Evolutionary conservation across 2,888 invertebrate genomes (phyloP).

Genomic region (Lymantria monacha): DNA sequence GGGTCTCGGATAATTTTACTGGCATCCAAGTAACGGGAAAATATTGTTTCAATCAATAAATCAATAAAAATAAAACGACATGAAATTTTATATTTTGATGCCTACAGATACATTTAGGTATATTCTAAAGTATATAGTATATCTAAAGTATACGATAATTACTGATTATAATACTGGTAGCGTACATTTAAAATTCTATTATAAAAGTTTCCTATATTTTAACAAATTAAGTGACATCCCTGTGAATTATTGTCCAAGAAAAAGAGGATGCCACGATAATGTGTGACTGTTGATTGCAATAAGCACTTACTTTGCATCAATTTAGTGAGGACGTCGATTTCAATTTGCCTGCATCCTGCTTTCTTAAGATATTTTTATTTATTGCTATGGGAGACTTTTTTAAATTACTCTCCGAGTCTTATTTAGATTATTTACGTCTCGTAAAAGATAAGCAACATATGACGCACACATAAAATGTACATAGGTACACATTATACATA

Average conservation of each 20-base stretch:
- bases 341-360: constrained; percentile 78
- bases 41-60: no score
- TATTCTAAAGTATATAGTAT: no score
- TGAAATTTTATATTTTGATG: no score
- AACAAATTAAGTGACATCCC: constrained; percentile 36
- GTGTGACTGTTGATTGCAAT: constrained; percentile 71
- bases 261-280: constrained; percentile 67
- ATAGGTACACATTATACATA: no score
- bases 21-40: no score
- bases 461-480: no score
- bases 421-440: constrained; percentile 6
- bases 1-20: no score
- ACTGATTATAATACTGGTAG: no score
- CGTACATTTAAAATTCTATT: no score
- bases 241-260: constrained; percentile 43
- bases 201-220: not conserved
- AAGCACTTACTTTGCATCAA: constrained; percentile 72
- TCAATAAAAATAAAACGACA: no score
- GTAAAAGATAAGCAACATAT: not conserved
- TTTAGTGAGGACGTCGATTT: constrained; percentile 73
- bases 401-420: constrained; percentile 26
- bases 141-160: no score
- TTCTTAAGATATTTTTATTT: constrained; percentile 67
- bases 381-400: constrained; percentile 38
- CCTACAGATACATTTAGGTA: no score